Percentiles rank a stretch among this genome's conserved stretches.
phyloP scores from a whole-genome alignment of 2,797 vertebrate species.

The Sardinella longiceps region DNA sequence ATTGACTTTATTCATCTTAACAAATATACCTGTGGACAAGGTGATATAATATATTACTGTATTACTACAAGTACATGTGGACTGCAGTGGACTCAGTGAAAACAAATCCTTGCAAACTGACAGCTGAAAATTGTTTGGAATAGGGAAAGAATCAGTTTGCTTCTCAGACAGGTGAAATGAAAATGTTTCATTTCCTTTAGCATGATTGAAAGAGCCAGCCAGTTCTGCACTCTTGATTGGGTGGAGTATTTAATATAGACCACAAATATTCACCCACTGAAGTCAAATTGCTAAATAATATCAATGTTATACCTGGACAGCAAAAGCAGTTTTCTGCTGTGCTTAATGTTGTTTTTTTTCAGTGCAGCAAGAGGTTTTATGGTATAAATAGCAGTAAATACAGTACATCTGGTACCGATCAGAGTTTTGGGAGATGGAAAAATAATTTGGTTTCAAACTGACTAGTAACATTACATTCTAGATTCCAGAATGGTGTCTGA shows the following conservation, averaged over 20 bases:
- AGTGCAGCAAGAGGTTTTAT: neutral
- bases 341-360: neutral
- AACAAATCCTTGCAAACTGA: neutral
- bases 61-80: neutral
- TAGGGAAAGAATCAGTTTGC: neutral
- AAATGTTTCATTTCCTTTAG: neutral
- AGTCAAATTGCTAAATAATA: neutral
- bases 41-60: neutral
- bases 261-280: neutral
- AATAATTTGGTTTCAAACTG: too few relatives aligned
- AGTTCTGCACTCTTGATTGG: neutral
- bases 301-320: too few relatives aligned
- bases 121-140: neutral
- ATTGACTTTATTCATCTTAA: too few relatives aligned
- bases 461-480: too few relatives aligned
- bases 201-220: neutral
- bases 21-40: neutral
- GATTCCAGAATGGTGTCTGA: too few relatives aligned
- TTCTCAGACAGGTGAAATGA: slow-evolving; percentile 11
- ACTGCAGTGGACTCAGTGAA: neutral
- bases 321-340: neutral
- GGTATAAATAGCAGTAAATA: neutral
- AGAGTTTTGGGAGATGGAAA: neutral
- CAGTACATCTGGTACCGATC: neutral
- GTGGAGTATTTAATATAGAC: neutral